Percentiles rank a stretch among this genome's conserved stretches.
Evolutionary conservation across 2,113 vertebrate genomes (phyloP).

Genomic region (Symphodus melops): DNA sequence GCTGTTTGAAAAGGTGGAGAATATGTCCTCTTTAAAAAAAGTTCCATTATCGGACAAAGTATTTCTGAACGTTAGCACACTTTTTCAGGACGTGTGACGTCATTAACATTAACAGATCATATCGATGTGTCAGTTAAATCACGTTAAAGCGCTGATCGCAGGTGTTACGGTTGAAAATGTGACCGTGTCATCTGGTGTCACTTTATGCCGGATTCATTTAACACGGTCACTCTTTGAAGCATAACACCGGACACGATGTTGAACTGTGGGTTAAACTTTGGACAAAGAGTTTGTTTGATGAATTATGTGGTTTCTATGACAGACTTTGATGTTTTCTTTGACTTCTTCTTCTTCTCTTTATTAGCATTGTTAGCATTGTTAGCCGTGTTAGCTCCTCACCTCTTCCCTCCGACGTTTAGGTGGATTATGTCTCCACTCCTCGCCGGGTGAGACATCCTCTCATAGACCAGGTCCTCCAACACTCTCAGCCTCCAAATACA

Average conservation of each 20-base stretch:
- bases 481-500: too few relatives aligned
- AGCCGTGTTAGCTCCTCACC: constrained; percentile 61
- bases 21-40: too few relatives aligned
- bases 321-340: accelerated
- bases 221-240: too few relatives aligned
- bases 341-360: accelerated
- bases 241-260: too few relatives aligned
- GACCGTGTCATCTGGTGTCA: too few relatives aligned
- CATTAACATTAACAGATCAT: too few relatives aligned
- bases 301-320: accelerated
- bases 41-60: too few relatives aligned
- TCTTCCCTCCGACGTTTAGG: constrained; percentile 86
- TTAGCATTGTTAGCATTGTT: constrained; percentile 1
- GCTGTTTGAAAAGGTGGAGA: too few relatives aligned
- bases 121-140: neutral
- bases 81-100: too few relatives aligned
- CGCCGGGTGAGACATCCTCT: constrained; percentile 51
- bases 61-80: too few relatives aligned
- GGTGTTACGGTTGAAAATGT: too few relatives aligned
- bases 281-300: neutral
- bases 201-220: too few relatives aligned
- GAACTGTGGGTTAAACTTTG: accelerated
- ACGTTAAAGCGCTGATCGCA: neutral
- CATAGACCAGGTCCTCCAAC: accelerated
- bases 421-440: constrained; percentile 85